Conservation (phyloP, 2,113 vertebrate genomes). For the Equus przewalskii region DNA sequence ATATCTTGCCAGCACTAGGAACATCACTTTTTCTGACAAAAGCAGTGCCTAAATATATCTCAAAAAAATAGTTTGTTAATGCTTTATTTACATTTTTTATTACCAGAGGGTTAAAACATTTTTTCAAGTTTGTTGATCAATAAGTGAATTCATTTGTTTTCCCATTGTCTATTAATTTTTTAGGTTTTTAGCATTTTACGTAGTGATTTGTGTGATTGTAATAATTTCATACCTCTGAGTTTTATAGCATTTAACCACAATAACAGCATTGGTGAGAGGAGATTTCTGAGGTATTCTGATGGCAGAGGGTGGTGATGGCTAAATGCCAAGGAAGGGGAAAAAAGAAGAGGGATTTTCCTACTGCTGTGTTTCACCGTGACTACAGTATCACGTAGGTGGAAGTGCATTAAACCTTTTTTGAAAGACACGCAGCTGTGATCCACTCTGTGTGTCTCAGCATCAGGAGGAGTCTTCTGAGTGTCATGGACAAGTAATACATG, state of each 20-base stretch:
- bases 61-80: background rate
- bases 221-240: constrained; percentile 29
- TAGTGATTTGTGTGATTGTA: background rate
- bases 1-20: background rate
- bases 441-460: background rate
- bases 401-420: background rate
- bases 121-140: constrained; percentile 14
- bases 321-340: constrained; percentile 55
- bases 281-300: background rate
- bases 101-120: background rate
- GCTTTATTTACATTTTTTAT: constrained; percentile 7
- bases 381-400: background rate
- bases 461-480: background rate
- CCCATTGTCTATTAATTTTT: background rate
- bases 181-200: background rate
- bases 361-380: constrained; percentile 69
- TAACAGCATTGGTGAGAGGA: background rate
- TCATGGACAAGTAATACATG: background rate
- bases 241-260: constrained; percentile 60
- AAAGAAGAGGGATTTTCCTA: constrained; percentile 71
- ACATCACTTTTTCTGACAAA: constrained; percentile 2
- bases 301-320: constrained; percentile 54
- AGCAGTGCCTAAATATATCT: background rate
- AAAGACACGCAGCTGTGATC: constrained; percentile 54
- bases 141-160: background rate